These are phyloP conservation scores for Cartodere bifasciata DNA, from an alignment of 2,888 invertebrate species.

Conservation along the genomic window DNA sequence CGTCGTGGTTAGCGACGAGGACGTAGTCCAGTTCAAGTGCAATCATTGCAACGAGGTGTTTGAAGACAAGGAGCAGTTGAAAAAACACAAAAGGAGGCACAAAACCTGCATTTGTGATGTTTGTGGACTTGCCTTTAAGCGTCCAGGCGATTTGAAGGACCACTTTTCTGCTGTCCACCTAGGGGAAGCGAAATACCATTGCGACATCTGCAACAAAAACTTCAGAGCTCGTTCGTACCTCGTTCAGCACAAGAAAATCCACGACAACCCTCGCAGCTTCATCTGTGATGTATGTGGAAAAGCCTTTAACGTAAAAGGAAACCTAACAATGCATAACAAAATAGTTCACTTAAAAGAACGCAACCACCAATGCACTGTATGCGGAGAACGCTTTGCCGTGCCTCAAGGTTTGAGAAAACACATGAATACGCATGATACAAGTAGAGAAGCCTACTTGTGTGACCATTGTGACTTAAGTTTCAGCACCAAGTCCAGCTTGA, in stretches of 20 bases:
- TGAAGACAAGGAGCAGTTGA: too few species aligned
- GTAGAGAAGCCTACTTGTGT: conserved; percentile 18
- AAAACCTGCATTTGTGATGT: too few species aligned
- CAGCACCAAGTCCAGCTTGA: conserved; percentile 22
- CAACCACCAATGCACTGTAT: conserved; percentile 8
- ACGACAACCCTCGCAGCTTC: conserved; percentile 13
- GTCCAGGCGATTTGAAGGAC: too few species aligned
- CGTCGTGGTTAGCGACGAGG: too few species aligned
- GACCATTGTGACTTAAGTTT: conserved; percentile 18
- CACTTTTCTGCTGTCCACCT: too few species aligned
- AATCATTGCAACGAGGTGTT: too few species aligned
- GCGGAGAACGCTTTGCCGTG: conserved; percentile 20
- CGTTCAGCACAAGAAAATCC: neutral
- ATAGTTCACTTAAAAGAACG: conserved; percentile 8
- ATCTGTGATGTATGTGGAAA: conserved; percentile 24
- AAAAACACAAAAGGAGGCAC: too few species aligned
- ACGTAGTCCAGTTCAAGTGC: too few species aligned
- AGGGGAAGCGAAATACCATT: neutral
- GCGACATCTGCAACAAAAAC: neutral
- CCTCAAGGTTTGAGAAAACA: conserved; percentile 25
- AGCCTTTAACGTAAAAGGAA: conserved; percentile 15
- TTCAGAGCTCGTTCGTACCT: neutral
- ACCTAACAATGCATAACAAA: conserved; percentile 7
- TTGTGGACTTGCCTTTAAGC: too few species aligned
- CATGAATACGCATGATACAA: conserved; percentile 19